These are phyloP conservation scores for Scaptomyza flava DNA, from an alignment of 2,888 invertebrate genomes.

Conservation along the genomic window DNA sequence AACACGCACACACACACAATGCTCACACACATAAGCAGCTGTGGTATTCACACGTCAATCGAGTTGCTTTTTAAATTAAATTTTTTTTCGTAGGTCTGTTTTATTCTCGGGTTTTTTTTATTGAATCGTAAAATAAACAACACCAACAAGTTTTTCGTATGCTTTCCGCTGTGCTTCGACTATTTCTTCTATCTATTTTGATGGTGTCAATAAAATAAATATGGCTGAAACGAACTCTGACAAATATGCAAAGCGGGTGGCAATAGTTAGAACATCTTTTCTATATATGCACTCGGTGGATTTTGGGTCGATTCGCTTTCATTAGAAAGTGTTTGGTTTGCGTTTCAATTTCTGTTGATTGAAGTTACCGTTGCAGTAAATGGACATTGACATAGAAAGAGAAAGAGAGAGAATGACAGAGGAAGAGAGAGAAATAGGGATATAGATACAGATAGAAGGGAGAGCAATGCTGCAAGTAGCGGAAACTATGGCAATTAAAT, in stretches of 20 bases:
- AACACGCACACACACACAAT: conserved; percentile 12
- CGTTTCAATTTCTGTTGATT: conserved; percentile 78
- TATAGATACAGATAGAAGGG: background rate
- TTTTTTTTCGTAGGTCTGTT: conserved; percentile 43
- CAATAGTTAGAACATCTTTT: conserved; percentile 19
- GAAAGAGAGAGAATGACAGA: background rate
- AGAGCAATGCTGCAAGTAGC: conserved; percentile 30
- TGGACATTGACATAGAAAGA: conserved; percentile 44
- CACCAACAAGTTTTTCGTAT: conserved; percentile 39
- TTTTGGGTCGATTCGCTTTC: conserved; percentile 46
- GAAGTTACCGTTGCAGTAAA: conserved; percentile 49
- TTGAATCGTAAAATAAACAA: conserved; percentile 57
- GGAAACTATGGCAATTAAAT: conserved; percentile 72
- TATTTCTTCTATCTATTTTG: conserved; percentile 23
- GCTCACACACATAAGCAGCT: background rate
- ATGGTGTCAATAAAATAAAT: conserved; percentile 29
- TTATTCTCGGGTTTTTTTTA: conserved; percentile 9
- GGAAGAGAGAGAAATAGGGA: background rate
- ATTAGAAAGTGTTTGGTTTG: conserved; percentile 24
- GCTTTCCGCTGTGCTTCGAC: conserved; percentile 5
- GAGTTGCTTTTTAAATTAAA: conserved; percentile 70
- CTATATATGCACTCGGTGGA: conserved; percentile 44
- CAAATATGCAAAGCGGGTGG: conserved; percentile 20
- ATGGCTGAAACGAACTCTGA: conserved; percentile 42
- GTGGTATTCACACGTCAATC: conserved; percentile 62